A percentile compares a stretch with the other conserved stretches of the same genome.
phyloP scores from a whole-genome alignment of 2,797 vertebrate genomes.

The Capromys pilorides region DNA sequence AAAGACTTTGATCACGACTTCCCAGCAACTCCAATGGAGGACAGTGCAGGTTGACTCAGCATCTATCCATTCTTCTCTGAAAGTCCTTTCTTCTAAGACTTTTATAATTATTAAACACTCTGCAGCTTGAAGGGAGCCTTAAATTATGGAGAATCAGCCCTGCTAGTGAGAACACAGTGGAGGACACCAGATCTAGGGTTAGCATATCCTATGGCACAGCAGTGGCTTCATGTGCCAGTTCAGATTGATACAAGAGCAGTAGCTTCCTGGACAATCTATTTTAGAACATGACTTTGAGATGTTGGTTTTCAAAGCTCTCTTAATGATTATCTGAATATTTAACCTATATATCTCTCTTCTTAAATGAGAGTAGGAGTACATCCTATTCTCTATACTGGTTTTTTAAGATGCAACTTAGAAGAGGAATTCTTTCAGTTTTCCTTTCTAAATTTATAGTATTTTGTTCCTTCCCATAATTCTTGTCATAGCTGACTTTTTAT shows the following conservation, averaged over 20 bases:
- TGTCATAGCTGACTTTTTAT: not conserved
- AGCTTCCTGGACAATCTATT: not conserved
- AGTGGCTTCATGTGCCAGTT: not conserved
- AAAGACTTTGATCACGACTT: not conserved
- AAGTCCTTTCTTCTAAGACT: not conserved
- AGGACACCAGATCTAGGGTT: not conserved
- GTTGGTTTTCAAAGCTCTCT: not conserved
- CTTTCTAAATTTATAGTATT: not conserved
- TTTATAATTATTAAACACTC: not conserved
- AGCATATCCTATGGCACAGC: not conserved
- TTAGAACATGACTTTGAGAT: not conserved
- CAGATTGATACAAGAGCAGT: not conserved
- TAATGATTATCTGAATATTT: not conserved
- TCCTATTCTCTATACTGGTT: not conserved
- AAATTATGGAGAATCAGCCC: not conserved
- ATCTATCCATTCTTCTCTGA: not conserved
- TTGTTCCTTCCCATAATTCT: not conserved
- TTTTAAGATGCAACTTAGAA: not conserved
- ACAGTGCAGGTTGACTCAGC: not conserved
- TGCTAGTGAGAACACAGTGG: not conserved
- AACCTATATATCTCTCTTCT: constrained; percentile 2
- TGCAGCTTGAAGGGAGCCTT: not conserved
- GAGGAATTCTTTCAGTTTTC: not conserved
- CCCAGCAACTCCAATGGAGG: not conserved
- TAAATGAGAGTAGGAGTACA: not conserved